Evolutionary conservation across 2,113 vertebrate species (phyloP), one percentile per base, ranked within the genome.

Genomic region (Podilymbus podiceps): DNA sequence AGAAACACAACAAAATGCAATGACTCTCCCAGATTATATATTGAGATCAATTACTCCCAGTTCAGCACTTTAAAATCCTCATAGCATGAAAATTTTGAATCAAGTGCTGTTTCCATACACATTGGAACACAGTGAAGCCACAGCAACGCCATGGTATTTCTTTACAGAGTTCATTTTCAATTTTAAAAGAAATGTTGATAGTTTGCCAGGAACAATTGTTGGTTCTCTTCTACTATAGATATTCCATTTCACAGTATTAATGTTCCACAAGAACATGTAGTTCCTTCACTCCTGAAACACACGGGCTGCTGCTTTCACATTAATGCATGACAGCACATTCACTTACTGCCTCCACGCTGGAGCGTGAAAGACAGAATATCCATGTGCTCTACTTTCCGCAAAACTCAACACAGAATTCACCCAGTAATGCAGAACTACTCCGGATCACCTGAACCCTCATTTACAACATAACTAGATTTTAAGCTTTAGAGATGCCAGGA

Each of bases 61-160:
- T 27, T 20, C 50, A 76, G 42, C 38, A 67, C 20, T 86, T 93
- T 11, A n/a, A 74, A 89, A 71, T 28, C 33, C 40, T 68, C 23
- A 20, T 4, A 67, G 40, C 49, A 76, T 0, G 2, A 49, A 33
- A 25, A 73, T 59, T 80, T 46, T 55, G 6, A 82, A 55, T 55
- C 18, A 59, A 80, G 15, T 23, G 25, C 23, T 77, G 30, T 56
- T 94, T 68, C 84, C 35, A 49, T 46, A 38, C 0, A 0, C 58
- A n/a, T 11, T 27, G 33, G 33, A 81, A 90, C 3, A 9, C n/a
- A 44, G 35, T 1, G 1, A 90, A 69, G n/a, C 9, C 58, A 86
- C 50, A 77, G 55, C 31, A 76, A 79, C 0, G 1, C 38, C 8
- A 0, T 4, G 75, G 28, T 1, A 58, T 5, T 58, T 19, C 38